Conservation (phyloP, 64 coral and sea anemone genomes). For the Montipora cactus region DNA sequence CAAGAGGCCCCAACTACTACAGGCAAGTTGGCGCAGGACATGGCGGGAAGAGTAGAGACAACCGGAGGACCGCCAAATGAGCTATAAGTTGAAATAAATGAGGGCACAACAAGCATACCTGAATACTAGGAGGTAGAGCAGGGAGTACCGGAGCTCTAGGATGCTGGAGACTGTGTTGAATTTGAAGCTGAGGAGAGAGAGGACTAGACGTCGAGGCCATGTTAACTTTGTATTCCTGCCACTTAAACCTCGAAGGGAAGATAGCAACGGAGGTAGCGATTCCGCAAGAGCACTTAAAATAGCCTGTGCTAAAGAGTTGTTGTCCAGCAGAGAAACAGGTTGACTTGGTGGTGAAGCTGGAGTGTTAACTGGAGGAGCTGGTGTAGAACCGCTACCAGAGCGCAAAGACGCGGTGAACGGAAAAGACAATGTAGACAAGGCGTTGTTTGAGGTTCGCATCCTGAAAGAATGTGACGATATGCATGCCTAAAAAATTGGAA, state of each 20-base stretch:
- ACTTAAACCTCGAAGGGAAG: background rate
- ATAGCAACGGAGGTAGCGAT: background rate
- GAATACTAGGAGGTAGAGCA: background rate
- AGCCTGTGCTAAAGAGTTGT: background rate
- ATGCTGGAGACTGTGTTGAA: background rate
- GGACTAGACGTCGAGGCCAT: background rate
- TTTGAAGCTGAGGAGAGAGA: background rate
- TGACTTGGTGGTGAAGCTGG: background rate
- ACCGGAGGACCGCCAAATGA: background rate
- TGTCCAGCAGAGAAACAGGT: background rate
- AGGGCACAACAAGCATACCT: constrained; percentile 32
- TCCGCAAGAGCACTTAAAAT: background rate
- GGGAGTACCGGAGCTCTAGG: background rate
- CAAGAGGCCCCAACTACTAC: background rate
- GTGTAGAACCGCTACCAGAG: background rate
- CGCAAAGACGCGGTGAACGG: background rate
- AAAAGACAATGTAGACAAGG: background rate
- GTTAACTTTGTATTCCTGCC: background rate
- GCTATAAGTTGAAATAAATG: constrained; percentile 11
- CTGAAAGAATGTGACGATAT: background rate
- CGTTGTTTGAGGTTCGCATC: background rate
- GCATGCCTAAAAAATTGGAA: too few relatives aligned
- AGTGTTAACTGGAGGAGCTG: background rate
- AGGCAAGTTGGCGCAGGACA: background rate
- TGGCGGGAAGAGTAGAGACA: background rate